Percentiles rank a stretch among this genome's conserved stretches.
phyloP scores from a whole-genome alignment of 2,888 invertebrate species.

The Pegoplata infirma region DNA sequence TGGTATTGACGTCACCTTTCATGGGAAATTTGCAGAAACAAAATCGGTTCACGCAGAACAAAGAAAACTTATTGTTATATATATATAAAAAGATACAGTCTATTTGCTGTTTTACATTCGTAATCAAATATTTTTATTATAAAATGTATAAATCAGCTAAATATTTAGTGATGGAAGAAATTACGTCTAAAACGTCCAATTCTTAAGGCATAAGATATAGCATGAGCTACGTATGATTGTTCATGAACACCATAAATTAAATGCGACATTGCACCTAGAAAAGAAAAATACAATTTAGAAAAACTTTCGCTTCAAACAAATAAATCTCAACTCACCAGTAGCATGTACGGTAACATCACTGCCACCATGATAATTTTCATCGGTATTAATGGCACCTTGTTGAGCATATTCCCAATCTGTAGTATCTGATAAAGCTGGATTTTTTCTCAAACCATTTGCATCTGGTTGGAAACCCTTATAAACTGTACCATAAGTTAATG shows the following conservation, averaged over 20 bases:
- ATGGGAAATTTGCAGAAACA: too few species aligned
- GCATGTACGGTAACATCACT: conserved; percentile 93
- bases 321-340: conserved; percentile 82
- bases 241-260: conserved; percentile 93
- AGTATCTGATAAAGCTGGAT: conserved; percentile 82
- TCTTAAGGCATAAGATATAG: conserved; percentile 88
- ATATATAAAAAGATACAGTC: too few species aligned
- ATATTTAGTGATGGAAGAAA: conserved; percentile 75
- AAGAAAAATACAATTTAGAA: too few species aligned
- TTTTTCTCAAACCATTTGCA: conserved; percentile 79
- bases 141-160: conserved; percentile 74
- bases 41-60: too few species aligned
- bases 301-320: too few species aligned
- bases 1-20: too few species aligned
- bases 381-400: conserved; percentile 84
- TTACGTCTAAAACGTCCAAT: conserved; percentile 82
- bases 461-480: conserved; percentile 82
- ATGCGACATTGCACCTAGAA: conserved; percentile 90
- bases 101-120: too few species aligned
- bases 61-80: too few species aligned
- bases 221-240: conserved; percentile 93
- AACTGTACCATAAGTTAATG: conserved; percentile 88
- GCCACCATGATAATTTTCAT: conserved; percentile 89
- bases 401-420: conserved; percentile 84
- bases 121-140: too few species aligned